Conservation (phyloP, 2,113 vertebrate species). For the Mugil cephalus region DNA sequence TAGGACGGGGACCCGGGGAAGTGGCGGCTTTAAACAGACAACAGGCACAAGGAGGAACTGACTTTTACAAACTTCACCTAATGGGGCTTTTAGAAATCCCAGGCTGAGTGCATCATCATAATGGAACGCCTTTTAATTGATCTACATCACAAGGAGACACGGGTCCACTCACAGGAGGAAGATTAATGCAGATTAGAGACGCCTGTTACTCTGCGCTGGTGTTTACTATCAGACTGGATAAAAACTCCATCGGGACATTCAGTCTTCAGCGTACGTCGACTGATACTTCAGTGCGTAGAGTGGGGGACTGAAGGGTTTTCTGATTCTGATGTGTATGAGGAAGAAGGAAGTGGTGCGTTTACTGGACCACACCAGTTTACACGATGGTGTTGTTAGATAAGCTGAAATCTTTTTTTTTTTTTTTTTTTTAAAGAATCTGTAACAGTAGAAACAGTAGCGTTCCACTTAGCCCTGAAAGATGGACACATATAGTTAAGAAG, state of each 20-base stretch:
- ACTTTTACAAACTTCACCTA: slow-evolving; percentile 29
- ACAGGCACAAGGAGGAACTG: neutral
- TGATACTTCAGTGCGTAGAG: neutral
- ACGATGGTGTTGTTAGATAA: too few species aligned
- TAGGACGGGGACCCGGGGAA: neutral
- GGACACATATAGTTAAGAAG: too few species aligned
- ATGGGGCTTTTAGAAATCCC: slow-evolving; percentile 39
- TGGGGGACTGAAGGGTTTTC: neutral
- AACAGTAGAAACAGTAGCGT: too few species aligned
- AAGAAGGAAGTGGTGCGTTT: neutral
- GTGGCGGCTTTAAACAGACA: slow-evolving; percentile 11
- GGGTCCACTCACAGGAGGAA: slow-evolving; percentile 1
- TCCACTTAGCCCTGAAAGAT: too few species aligned
- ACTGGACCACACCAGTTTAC: neutral
- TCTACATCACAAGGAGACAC: slow-evolving; percentile 12
- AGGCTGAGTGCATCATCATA: neutral
- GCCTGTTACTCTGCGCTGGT: neutral
- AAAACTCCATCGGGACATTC: neutral
- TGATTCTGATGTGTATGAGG: too few species aligned
- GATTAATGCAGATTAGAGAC: slow-evolving; percentile 23
- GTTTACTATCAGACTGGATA: neutral
- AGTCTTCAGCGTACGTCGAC: too few species aligned
- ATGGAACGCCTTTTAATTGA: slow-evolving; percentile 46
- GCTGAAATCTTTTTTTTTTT: neutral
- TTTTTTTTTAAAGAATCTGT: too few species aligned